A percentile compares a stretch with the other conserved stretches of the same genome.
These are phyloP conservation scores for Urocolius indicus DNA, from an alignment of 2,113 vertebrate species.

Conservation along the genomic window DNA sequence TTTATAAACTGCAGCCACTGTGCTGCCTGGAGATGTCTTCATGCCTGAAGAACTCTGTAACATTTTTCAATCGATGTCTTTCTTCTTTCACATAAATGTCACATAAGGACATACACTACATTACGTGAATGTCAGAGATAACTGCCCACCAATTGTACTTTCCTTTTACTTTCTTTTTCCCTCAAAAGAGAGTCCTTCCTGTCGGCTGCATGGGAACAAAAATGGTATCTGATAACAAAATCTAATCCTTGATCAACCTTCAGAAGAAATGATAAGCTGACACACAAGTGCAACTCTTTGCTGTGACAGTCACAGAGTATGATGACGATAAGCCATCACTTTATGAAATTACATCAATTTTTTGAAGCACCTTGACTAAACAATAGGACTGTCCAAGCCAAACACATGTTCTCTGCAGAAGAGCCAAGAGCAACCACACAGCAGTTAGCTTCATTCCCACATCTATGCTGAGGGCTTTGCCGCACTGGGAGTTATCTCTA, in stretches of 20 bases:
- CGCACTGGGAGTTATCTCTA: background rate
- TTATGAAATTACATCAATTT: conserved; percentile 6
- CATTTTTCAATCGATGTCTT: conserved; percentile 2
- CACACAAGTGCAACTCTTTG: background rate
- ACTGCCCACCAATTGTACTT: background rate
- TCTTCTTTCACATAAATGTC: conserved; percentile 7
- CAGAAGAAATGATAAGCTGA: conserved; percentile 6
- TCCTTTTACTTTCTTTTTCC: background rate
- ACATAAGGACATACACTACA: background rate
- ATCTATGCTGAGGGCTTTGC: background rate
- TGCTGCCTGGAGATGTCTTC: conserved; percentile 34
- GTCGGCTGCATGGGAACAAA: background rate
- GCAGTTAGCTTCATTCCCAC: background rate
- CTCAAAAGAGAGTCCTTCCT: background rate
- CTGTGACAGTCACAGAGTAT: conserved; percentile 17
- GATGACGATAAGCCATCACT: conserved; percentile 35
- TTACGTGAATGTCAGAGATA: conserved; percentile 16
- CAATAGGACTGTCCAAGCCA: background rate
- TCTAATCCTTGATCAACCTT: conserved; percentile 12
- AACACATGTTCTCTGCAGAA: rapidly evolving
- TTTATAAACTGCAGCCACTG: background rate
- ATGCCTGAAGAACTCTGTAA: conserved; percentile 40
- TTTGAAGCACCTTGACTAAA: conserved; percentile 39
- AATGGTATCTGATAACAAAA: conserved; percentile 7
- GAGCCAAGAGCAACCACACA: background rate